Percentiles rank a stretch among this genome's conserved stretches.
Evolutionary conservation across 2,888 invertebrate species (phyloP).

Genomic region (Tinea trinotella): DNA sequence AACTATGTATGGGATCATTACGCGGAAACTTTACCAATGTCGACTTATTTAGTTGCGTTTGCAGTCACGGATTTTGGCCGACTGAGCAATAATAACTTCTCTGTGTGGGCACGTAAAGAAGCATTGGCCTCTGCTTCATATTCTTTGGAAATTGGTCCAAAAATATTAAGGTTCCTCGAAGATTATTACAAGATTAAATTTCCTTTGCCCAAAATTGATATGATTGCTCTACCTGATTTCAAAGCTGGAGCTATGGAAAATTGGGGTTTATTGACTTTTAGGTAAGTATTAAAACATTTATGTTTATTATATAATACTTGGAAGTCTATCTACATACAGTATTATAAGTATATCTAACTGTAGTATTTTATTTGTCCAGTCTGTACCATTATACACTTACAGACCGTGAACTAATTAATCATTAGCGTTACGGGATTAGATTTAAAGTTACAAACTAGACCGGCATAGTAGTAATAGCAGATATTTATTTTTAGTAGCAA

Average conservation of each 20-base stretch:
- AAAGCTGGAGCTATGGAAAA: constrained; percentile 93
- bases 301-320: neutral
- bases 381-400: too few species aligned
- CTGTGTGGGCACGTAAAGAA: constrained; percentile 80
- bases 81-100: constrained; percentile 72
- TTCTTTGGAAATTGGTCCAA: constrained; percentile 82
- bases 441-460: too few species aligned
- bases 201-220: constrained; percentile 87
- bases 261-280: constrained; percentile 85
- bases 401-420: too few species aligned
- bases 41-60: constrained; percentile 91
- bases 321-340: too few species aligned
- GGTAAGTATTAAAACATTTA: too few species aligned
- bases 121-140: constrained; percentile 81
- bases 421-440: too few species aligned
- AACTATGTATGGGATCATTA: constrained; percentile 85
- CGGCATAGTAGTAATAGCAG: too few species aligned
- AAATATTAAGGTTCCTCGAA: constrained; percentile 79
- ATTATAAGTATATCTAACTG: too few species aligned
- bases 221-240: constrained; percentile 95
- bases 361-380: too few species aligned
- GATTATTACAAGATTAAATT: constrained; percentile 83
- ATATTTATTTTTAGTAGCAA: too few species aligned
- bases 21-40: constrained; percentile 86
- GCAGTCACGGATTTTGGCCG: constrained; percentile 83